phyloP scores from a whole-genome alignment of 2,888 invertebrate genomes.

The Diarsia mendica region DNA sequence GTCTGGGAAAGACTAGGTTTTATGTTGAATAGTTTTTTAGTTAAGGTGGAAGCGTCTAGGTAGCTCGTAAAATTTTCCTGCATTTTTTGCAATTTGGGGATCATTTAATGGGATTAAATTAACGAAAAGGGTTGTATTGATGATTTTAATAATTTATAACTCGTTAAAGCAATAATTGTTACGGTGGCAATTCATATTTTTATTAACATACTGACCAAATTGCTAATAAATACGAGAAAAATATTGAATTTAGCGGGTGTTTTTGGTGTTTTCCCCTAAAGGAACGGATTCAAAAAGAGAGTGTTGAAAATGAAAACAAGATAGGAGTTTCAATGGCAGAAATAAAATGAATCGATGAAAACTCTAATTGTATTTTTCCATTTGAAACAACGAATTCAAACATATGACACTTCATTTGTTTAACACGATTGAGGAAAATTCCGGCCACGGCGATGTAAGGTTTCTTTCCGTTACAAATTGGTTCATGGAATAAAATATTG shows the following conservation, averaged over 20 bases:
- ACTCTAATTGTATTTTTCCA: background rate
- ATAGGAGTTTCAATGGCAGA: no score
- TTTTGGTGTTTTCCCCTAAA: background rate
- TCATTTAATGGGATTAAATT: no score
- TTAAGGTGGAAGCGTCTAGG: background rate
- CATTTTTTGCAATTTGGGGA: background rate
- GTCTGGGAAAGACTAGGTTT: background rate
- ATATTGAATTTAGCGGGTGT: background rate
- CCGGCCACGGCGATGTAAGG: background rate
- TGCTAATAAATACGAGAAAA: background rate
- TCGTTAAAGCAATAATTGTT: background rate
- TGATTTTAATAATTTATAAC: background rate
- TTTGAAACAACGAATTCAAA: conserved; percentile 2
- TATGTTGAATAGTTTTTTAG: conserved; percentile 4
- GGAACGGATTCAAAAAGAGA: background rate
- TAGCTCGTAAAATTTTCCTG: background rate
- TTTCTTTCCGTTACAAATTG: conserved; percentile 32
- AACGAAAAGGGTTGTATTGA: no score
- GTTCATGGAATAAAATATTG: conserved; percentile 47
- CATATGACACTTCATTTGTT: conserved; percentile 11
- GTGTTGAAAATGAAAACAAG: no score
- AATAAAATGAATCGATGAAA: background rate
- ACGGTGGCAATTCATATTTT: background rate
- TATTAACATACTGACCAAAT: background rate
- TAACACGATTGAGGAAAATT: conserved; percentile 29